phyloP scores from a whole-genome alignment of 2,797 vertebrate genomes.

The Chaetodon trifasciatus region DNA sequence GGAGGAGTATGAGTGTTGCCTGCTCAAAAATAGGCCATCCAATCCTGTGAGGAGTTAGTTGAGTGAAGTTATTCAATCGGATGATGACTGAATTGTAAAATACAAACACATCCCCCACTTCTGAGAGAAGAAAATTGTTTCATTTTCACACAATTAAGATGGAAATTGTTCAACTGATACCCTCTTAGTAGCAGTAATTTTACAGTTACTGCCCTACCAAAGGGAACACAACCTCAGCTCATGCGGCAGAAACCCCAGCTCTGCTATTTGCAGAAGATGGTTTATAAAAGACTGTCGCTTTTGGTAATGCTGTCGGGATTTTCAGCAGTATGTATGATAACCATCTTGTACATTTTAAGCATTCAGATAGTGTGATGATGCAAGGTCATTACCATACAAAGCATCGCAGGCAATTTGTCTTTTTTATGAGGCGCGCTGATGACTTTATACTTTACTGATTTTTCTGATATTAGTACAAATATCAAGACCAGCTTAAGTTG shows the following conservation, averaged over 20 bases:
- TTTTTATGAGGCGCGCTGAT: background rate
- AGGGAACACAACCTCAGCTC: conserved; percentile 25
- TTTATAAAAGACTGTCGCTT: conserved; percentile 25
- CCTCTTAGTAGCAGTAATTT: conserved; percentile 45
- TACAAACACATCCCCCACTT: conserved; percentile 33
- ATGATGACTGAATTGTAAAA: conserved; percentile 46
- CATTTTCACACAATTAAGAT: conserved; percentile 62
- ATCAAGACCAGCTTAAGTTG: background rate
- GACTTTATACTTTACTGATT: background rate
- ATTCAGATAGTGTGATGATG: conserved; percentile 3
- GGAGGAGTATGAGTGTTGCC: conserved; percentile 53
- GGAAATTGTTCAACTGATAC: conserved; percentile 51
- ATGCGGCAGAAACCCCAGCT: conserved; percentile 14
- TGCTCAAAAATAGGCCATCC: conserved; percentile 76
- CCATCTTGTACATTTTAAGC: background rate
- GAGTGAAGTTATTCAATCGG: conserved; percentile 51
- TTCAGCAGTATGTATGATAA: conserved; percentile 1
- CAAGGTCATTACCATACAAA: background rate
- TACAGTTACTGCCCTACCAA: conserved; percentile 40
- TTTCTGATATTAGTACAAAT: background rate
- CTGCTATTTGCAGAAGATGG: conserved; percentile 27
- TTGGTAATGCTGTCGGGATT: conserved; percentile 6
- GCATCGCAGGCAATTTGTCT: background rate
- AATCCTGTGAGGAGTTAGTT: conserved; percentile 43
- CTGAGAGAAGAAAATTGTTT: conserved; percentile 48